phyloP scores from a whole-genome alignment of 2,888 invertebrate genomes.

The Sinopyrophorus schimmeli region DNA sequence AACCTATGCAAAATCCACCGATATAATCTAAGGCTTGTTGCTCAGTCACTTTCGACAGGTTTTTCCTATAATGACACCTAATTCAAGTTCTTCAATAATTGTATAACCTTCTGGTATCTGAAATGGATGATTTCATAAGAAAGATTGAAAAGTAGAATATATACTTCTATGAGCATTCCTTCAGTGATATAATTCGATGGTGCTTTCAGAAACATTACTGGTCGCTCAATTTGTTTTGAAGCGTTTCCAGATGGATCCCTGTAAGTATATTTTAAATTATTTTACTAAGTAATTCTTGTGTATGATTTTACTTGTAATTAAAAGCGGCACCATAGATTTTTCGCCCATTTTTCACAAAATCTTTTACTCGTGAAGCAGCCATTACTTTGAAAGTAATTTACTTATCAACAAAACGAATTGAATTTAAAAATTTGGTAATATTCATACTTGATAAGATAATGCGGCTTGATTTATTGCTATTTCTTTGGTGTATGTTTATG shows the following conservation, averaged over 20 bases:
- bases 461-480: too few species aligned
- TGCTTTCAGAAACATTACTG: conserved; percentile 74
- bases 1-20: conserved; percentile 70
- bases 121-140: too few species aligned
- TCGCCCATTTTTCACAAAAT: conserved; percentile 55
- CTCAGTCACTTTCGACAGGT: conserved; percentile 61
- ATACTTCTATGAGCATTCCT: conserved; percentile 65
- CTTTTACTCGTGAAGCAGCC: conserved; percentile 23
- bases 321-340: conserved; percentile 70
- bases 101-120: conserved; percentile 69
- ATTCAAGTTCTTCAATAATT: conserved; percentile 75
- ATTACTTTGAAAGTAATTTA: conserved; percentile 5
- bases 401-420: too few species aligned
- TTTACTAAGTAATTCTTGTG: conserved; percentile 11
- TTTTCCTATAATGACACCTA: conserved; percentile 72
- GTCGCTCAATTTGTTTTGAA: conserved; percentile 60
- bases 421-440: too few species aligned
- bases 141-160: background rate
- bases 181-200: conserved; percentile 66
- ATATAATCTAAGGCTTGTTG: conserved; percentile 63
- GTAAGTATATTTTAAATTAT: conserved; percentile 51
- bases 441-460: too few species aligned
- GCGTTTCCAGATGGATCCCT: conserved; percentile 62
- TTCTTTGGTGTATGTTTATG: too few species aligned
- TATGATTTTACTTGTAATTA: conserved; percentile 63